phyloP scores from a whole-genome alignment of 2,797 vertebrate genomes.

The Rousettus madagascariensis region DNA sequence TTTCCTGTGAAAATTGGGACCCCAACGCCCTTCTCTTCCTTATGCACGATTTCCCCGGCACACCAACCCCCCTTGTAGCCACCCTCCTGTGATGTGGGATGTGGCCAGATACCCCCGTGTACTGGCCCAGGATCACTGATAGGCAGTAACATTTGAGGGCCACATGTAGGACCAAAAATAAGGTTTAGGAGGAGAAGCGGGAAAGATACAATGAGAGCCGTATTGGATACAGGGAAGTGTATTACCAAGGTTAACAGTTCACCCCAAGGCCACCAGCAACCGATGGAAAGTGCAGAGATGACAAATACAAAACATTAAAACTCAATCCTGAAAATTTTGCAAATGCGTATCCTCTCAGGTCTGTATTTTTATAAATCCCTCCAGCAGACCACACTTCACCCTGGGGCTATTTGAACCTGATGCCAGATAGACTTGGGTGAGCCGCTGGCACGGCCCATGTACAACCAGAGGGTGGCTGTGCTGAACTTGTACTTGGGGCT shows the following conservation, averaged over 20 bases:
- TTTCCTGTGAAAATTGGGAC: neutral
- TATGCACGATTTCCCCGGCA: neutral
- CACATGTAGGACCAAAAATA: neutral
- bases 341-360: neutral
- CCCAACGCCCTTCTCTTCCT: neutral
- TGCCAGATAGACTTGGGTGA: neutral
- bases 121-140: neutral
- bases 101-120: neutral
- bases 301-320: neutral
- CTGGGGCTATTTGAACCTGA: neutral
- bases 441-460: too few relatives aligned
- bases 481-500: neutral
- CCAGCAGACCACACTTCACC: fast-evolving
- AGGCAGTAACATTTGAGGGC: neutral
- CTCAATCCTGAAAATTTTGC: neutral
- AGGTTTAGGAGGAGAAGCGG: neutral
- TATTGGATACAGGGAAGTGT: neutral
- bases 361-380: neutral
- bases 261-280: too few relatives aligned
- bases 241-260: neutral
- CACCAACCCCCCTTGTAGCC: neutral
- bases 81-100: neutral
- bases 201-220: neutral
- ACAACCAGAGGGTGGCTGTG: neutral
- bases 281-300: neutral